These are phyloP conservation scores for Polyergus mexicanus DNA, from an alignment of 1,140 invertebrate genomes.

Conservation along the genomic window DNA sequence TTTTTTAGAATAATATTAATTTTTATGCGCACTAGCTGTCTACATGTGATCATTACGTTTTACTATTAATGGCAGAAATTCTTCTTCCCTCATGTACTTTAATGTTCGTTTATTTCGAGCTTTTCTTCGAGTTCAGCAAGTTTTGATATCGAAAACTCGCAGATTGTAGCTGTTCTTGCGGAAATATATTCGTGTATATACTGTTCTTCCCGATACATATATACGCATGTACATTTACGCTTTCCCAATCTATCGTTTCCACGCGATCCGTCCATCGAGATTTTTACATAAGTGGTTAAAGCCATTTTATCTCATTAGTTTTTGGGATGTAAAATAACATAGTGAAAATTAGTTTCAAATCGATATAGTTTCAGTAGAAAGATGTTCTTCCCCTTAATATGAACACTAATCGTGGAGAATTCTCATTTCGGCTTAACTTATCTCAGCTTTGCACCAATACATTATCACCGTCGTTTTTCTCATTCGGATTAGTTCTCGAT, in stretches of 20 bases:
- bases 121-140: background rate
- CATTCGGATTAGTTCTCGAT: slow-evolving; percentile 22
- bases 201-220: slow-evolving; percentile 25
- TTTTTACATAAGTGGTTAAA: slow-evolving; percentile 6
- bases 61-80: slow-evolving; percentile 36
- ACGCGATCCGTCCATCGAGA: slow-evolving; percentile 62
- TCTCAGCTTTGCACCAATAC: background rate
- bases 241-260: slow-evolving; percentile 49
- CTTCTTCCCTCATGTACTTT: background rate
- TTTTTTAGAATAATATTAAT: slow-evolving; percentile 74
- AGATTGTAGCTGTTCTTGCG: slow-evolving; percentile 11
- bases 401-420: background rate
- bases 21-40: slow-evolving; percentile 75
- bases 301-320: slow-evolving; percentile 13
- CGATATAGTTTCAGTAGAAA: background rate
- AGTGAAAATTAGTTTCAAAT: slow-evolving; percentile 33
- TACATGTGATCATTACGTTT: slow-evolving; percentile 79
- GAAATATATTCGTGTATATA: slow-evolving; percentile 64
- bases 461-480: background rate
- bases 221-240: slow-evolving; percentile 50
- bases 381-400: background rate
- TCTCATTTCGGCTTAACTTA: background rate
- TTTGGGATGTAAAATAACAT: slow-evolving; percentile 31
- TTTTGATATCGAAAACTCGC: background rate
- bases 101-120: slow-evolving; percentile 21